Evolutionary conservation across 2,888 invertebrate genomes (phyloP).

Genomic region (Cantharis flavilabris): DNA sequence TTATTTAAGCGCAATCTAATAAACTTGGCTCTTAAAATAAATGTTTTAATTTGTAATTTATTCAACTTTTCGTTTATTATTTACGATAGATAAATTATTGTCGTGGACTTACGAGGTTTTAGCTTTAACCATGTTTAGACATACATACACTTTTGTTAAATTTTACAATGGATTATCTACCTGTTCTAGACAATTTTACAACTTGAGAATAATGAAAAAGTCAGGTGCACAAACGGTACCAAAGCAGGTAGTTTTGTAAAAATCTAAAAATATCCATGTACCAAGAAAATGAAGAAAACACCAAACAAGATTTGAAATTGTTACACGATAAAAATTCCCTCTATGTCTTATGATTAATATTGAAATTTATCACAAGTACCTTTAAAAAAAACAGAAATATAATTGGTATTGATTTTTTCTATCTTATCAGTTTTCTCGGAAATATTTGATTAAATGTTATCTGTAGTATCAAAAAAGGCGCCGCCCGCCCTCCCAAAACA

Average conservation of each 20-base stretch:
- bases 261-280: not conserved
- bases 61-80: too few relatives aligned
- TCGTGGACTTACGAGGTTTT: too few relatives aligned
- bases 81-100: too few relatives aligned
- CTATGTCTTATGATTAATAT: too few relatives aligned
- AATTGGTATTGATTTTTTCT: not conserved
- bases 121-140: not conserved
- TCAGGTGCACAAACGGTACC: not conserved
- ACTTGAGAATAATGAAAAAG: not conserved
- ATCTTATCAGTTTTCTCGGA: not conserved
- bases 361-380: too few relatives aligned
- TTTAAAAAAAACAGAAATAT: not conserved
- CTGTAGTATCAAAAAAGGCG: not conserved
- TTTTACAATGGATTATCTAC: not conserved
- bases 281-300: not conserved
- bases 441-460: not conserved
- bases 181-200: not conserved
- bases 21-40: not conserved
- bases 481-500: too few relatives aligned
- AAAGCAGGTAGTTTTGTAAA: not conserved
- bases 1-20: not conserved
- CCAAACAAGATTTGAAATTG: too few relatives aligned
- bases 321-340: too few relatives aligned
- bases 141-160: not conserved
- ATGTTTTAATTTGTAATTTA: not conserved